These are phyloP conservation scores for Tokudaia muenninki DNA, from an alignment of 2,797 vertebrate genomes.

Conservation along the genomic window DNA sequence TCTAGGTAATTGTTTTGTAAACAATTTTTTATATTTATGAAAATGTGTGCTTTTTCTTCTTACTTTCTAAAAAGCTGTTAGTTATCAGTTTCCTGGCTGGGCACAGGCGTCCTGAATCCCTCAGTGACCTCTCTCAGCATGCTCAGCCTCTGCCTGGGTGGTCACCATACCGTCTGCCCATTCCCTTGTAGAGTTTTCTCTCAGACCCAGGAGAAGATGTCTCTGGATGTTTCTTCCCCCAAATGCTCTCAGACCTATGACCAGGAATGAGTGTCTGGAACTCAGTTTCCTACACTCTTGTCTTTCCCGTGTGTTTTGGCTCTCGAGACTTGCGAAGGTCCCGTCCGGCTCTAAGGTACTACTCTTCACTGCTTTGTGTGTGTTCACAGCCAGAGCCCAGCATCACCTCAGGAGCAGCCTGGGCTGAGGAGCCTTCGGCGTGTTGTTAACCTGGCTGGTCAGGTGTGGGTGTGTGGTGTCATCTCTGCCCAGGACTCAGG, in stretches of 20 bases:
- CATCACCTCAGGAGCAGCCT: neutral
- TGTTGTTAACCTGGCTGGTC: neutral
- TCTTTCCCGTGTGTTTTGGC: neutral
- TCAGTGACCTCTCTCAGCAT: neutral
- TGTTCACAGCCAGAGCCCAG: neutral
- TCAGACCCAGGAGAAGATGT: neutral
- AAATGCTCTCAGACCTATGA: neutral
- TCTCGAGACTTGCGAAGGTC: neutral
- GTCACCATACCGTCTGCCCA: neutral
- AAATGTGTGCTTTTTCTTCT: conserved; percentile 68
- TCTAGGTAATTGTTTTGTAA: conserved; percentile 85
- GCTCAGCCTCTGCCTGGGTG: neutral
- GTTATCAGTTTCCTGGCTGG: conserved; percentile 16
- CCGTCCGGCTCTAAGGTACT: neutral
- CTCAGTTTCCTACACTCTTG: neutral
- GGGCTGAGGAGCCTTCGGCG: neutral
- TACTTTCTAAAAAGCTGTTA: conserved; percentile 38
- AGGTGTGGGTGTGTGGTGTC: accelerated
- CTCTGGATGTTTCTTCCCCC: conserved; percentile 32
- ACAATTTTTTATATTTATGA: conserved; percentile 82
- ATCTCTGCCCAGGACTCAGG: neutral
- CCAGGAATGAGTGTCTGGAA: neutral
- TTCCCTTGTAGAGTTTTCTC: neutral
- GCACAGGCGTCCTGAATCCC: conserved; percentile 47
- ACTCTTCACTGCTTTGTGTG: neutral